Base-by-base conservation (phyloP, 2,113 vertebrate species). In the Leuciscus idus region DNA sequence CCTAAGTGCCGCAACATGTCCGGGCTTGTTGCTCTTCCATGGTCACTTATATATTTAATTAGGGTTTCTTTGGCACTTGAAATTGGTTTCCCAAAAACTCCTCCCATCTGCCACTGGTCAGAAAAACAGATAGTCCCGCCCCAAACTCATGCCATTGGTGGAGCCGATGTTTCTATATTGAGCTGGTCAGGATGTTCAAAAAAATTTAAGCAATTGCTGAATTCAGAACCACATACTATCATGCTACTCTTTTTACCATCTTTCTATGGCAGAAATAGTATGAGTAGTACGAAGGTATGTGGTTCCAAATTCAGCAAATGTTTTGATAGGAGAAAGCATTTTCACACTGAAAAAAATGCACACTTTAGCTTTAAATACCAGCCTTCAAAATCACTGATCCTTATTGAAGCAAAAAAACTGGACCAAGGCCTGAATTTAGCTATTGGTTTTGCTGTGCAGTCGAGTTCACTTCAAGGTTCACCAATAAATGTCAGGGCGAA, bases 381-480 rank as follows among this genome's bases (percentile, higher is more conserved):
- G 28, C 8, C 50, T 57, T 78, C 23, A 55, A 76, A 57, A 57
- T 50, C n/a, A 48, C 33, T 28, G n/a, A 48, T 64, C 78, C 78
- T 48, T 64, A 46, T 2, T 52, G 11, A 82, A 70, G 15, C 43
- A 43, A 43, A 79, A 64, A 28, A 39, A 43, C 3, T 11, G 36
- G 17, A 70, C 62, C 62, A 82, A 52, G 26, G 28, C 15, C 80
- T 77, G 50, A 36, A 52, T 82, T 70, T 82, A 11, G 80, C 62
- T 50, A 50, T 82, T 36, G 62, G 62, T 23, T 33, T 36, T 30
- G 23, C 57, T 28, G 19, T 36, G 30, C 81, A 15, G 21, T 17
- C 39, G 33, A 84, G 30, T n/a, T 39, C 28, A 73, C 68, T 68
- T 73, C 81, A 84, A 84, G 68, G 81, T 84, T 73, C 68, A 73